A percentile compares a stretch with the other conserved stretches of the same genome.
Evolutionary conservation across 1,140 invertebrate species (phyloP).

Genomic region (Helicoverpa armigera): DNA sequence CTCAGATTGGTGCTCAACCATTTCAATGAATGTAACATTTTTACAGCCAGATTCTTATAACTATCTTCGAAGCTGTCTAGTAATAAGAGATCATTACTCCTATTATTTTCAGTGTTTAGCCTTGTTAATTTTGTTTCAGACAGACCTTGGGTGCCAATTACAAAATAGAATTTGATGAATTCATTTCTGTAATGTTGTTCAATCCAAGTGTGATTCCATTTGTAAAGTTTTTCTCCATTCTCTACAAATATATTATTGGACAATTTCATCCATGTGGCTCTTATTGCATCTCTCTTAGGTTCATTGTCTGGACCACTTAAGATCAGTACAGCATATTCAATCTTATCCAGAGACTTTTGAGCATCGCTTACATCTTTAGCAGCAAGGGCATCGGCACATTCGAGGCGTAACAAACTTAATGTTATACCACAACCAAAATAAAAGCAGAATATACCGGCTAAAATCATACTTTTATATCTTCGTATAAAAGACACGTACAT

Average conservation of each 20-base stretch:
- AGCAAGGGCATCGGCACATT: slow-evolving; percentile 64
- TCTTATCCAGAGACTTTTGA: slow-evolving; percentile 49
- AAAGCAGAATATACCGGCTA: slow-evolving; percentile 75
- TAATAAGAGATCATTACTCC: slow-evolving; percentile 72
- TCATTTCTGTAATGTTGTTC: slow-evolving; percentile 53
- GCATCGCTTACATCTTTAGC: slow-evolving; percentile 45
- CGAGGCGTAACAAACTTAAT: slow-evolving; percentile 71
- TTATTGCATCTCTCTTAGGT: slow-evolving; percentile 72
- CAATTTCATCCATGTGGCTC: slow-evolving; percentile 77
- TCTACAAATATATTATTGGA: slow-evolving; percentile 74
- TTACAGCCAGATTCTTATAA: slow-evolving; percentile 74
- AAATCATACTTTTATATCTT: slow-evolving; percentile 75
- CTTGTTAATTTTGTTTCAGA: slow-evolving; percentile 56
- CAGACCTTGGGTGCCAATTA: slow-evolving; percentile 69
- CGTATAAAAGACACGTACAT: slow-evolving; percentile 62
- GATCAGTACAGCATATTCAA: slow-evolving; percentile 75
- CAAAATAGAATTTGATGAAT: slow-evolving; percentile 75
- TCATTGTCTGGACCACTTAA: slow-evolving; percentile 75
- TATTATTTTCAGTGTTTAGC: slow-evolving; percentile 66
- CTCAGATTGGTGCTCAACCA: slow-evolving; percentile 72
- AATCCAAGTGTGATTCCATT: slow-evolving; percentile 75
- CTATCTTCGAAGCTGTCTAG: slow-evolving; percentile 72
- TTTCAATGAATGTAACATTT: slow-evolving; percentile 68
- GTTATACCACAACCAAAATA: slow-evolving; percentile 77
- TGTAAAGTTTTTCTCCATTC: slow-evolving; percentile 76